phyloP scores from a whole-genome alignment of 1,140 invertebrate species.

The Stegodyphus mimosarum region DNA sequence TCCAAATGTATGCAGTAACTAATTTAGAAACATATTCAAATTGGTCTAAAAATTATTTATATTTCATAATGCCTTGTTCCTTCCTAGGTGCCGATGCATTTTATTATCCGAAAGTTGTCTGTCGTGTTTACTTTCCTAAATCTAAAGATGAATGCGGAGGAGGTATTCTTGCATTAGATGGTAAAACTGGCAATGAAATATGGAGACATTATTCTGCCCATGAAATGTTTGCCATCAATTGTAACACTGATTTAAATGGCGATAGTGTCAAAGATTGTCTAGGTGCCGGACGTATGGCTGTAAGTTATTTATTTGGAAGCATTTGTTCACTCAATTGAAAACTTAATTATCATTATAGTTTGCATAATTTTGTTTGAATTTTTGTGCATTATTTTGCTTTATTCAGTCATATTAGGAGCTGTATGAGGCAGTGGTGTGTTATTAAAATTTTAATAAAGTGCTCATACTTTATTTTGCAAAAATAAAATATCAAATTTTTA shows the following conservation, averaged over 20 bases:
- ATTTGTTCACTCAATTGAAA: too few species aligned
- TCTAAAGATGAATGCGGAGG: conserved; percentile 75
- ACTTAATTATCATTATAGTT: too few species aligned
- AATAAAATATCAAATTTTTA: too few species aligned
- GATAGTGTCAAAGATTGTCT: conserved; percentile 81
- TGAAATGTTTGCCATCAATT: conserved; percentile 81
- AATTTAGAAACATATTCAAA: too few species aligned
- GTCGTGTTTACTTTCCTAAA: conserved; percentile 76
- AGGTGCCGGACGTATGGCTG: conserved; percentile 72
- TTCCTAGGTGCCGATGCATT: conserved; percentile 70
- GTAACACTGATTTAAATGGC: conserved; percentile 77
- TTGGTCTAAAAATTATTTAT: background rate
- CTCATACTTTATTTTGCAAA: too few species aligned
- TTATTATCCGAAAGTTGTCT: conserved; percentile 71
- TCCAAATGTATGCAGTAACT: too few species aligned
- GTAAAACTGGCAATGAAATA: conserved; percentile 77
- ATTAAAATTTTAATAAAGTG: too few species aligned
- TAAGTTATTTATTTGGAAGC: conserved; percentile 33
- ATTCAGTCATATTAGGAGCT: too few species aligned
- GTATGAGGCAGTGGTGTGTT: too few species aligned
- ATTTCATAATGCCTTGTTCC: background rate
- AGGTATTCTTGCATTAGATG: conserved; percentile 82
- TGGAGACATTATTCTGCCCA: conserved; percentile 82
- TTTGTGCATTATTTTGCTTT: too few species aligned
- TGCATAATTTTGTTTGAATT: too few species aligned